phyloP scores from a whole-genome alignment of 2,113 vertebrate species.

The Poeciliopsis retropinna region DNA sequence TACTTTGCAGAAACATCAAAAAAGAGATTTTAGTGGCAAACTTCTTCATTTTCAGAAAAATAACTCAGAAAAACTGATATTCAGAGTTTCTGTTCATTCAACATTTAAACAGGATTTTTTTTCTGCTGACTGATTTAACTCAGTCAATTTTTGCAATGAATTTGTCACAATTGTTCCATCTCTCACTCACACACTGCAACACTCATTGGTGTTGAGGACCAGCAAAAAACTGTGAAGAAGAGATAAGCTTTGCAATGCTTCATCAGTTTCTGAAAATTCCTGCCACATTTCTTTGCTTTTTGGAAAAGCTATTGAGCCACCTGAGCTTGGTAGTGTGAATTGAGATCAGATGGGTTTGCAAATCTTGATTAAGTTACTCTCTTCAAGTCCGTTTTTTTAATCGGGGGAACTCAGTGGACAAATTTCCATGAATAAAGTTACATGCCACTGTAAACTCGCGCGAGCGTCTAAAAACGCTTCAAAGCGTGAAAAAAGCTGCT shows the following conservation, averaged over 20 bases:
- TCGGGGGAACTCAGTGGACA: background rate
- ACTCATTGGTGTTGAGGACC: constrained; percentile 22
- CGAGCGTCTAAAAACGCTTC: background rate
- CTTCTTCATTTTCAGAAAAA: background rate
- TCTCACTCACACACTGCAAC: background rate
- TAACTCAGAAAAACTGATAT: background rate
- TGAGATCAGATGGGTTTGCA: constrained; percentile 24
- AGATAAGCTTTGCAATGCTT: constrained; percentile 45
- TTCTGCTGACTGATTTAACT: background rate
- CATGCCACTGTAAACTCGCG: background rate
- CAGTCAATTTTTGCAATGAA: background rate
- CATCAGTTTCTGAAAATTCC: too few relatives aligned
- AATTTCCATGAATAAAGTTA: background rate
- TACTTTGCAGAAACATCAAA: background rate
- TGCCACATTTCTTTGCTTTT: constrained; percentile 26
- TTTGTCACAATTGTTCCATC: background rate
- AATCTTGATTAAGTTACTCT: constrained; percentile 4
- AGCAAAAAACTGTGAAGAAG: constrained; percentile 58
- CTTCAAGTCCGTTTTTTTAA: background rate
- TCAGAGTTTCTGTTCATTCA: background rate
- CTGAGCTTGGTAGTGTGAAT: constrained; percentile 21
- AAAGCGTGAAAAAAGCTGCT: background rate
- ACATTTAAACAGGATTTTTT: background rate
- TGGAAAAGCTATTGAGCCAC: constrained; percentile 23
- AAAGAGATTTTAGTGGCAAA: background rate